These are phyloP conservation scores for Macrosoma leucophasiata DNA, from an alignment of 2,888 invertebrate species.

Conservation along the genomic window DNA sequence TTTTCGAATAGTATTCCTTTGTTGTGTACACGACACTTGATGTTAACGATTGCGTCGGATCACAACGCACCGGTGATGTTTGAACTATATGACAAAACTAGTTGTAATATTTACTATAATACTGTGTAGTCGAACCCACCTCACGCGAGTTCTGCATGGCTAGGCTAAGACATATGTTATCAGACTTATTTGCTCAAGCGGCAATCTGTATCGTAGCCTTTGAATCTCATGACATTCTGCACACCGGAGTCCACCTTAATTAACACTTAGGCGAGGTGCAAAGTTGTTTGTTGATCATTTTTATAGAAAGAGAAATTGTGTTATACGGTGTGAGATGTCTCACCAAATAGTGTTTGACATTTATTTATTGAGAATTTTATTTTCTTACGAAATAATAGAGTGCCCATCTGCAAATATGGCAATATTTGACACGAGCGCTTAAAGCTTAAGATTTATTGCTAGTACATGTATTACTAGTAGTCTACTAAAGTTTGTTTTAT, in stretches of 20 bases:
- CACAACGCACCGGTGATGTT: conserved; percentile 55
- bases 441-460: conserved; percentile 40
- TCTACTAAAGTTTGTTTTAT: conserved; percentile 32
- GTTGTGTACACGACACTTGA: conserved; percentile 42
- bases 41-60: conserved; percentile 43
- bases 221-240: conserved; percentile 72
- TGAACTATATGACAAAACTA: conserved; percentile 45
- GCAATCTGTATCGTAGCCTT: conserved; percentile 64
- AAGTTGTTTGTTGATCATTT: conserved; percentile 74
- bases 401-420: conserved; percentile 76
- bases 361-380: conserved; percentile 76
- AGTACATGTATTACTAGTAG: conserved; percentile 19
- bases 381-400: conserved; percentile 64
- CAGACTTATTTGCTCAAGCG: conserved; percentile 72
- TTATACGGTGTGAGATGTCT: conserved; percentile 69
- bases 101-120: conserved; percentile 42
- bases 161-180: conserved; percentile 49
- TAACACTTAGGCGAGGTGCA: conserved; percentile 63
- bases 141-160: conserved; percentile 54
- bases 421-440: conserved; percentile 39
- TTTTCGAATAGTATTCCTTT: conserved; percentile 39
- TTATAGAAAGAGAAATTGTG: conserved; percentile 74
- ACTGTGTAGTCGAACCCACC: conserved; percentile 64
- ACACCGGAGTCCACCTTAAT: conserved; percentile 52
- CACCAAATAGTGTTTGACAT: conserved; percentile 73